phyloP scores from a whole-genome alignment of 2,888 invertebrate species.

The Caenorhabditis sp. region DNA sequence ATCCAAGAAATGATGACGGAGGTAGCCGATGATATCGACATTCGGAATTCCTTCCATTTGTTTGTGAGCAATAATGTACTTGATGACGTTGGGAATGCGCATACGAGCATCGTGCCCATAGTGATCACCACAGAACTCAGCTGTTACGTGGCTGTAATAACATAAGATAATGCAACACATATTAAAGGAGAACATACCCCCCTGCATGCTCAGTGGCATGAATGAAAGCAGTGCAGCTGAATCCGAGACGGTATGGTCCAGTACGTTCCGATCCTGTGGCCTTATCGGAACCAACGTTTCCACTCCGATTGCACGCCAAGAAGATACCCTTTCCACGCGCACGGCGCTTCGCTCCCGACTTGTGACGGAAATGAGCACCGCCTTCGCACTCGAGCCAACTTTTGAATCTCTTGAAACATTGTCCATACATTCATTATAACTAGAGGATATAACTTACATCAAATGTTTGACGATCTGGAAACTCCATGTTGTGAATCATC shows the following conservation, averaged over 20 bases:
- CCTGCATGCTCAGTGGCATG: conserved; percentile 73
- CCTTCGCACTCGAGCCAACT: conserved; percentile 74
- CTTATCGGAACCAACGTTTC: conserved; percentile 54
- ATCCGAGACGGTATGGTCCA: conserved; percentile 74
- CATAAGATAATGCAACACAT: not conserved
- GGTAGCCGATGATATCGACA: conserved; percentile 59
- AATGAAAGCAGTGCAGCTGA: conserved; percentile 73
- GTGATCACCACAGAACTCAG: conserved; percentile 74
- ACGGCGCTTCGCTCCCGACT: conserved; percentile 73
- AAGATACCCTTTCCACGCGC: conserved; percentile 73
- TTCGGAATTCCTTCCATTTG: conserved; percentile 63
- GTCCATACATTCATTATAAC: not conserved
- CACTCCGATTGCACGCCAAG: conserved; percentile 73
- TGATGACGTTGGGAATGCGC: conserved; percentile 73
- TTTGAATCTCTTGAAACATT: conserved; percentile 65
- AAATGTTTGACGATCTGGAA: conserved; percentile 65
- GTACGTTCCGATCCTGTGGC: conserved; percentile 46
- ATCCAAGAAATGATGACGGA: conserved; percentile 61
- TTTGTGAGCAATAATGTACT: conserved; percentile 72
- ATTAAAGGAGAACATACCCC: conserved; percentile 51
- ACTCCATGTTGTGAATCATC: conserved; percentile 58
- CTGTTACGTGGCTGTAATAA: conserved; percentile 65
- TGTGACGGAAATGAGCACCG: conserved; percentile 76
- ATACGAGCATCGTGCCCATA: conserved; percentile 76
- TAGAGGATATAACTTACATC: conserved; percentile 46